A percentile compares a stretch with the other conserved stretches of the same genome.
Evolutionary conservation across 2,888 invertebrate genomes (phyloP).

Genomic region (Diarsia rubi): DNA sequence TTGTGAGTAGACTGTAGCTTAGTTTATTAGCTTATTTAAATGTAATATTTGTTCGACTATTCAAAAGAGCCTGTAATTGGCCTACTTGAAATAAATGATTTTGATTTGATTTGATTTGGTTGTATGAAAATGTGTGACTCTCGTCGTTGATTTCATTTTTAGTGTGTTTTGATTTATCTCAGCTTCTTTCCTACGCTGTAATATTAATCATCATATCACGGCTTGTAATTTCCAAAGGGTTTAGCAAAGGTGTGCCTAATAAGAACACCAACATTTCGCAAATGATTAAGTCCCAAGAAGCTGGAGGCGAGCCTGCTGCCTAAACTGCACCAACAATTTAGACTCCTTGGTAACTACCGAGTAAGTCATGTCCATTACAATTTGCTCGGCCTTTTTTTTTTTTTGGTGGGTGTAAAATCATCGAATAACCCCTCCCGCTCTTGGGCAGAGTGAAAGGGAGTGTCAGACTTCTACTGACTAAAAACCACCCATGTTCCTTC

Average conservation of each 20-base stretch:
- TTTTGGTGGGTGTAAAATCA: too few relatives aligned
- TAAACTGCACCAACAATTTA: neutral
- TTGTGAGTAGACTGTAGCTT: too few relatives aligned
- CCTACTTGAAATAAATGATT: too few relatives aligned
- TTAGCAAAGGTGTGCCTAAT: neutral
- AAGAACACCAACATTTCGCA: neutral
- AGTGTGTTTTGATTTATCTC: neutral
- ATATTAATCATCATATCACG: neutral
- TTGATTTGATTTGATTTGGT: too few relatives aligned
- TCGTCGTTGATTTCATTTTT: slow-evolving; percentile 25
- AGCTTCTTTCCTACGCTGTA: neutral
- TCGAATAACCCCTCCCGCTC: too few relatives aligned
- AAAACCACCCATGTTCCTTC: too few relatives aligned
- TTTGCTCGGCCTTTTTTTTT: neutral
- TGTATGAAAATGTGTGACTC: slow-evolving; percentile 42
- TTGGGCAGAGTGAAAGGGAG: too few relatives aligned
- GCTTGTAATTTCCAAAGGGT: neutral
- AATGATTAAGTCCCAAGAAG: neutral
- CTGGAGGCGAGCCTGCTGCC: neutral
- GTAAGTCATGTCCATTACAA: neutral
- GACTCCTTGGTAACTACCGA: neutral
- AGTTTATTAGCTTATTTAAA: too few relatives aligned
- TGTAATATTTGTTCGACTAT: too few relatives aligned
- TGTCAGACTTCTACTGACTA: too few relatives aligned
- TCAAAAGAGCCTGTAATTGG: too few relatives aligned